phyloP scores from a whole-genome alignment of 2,113 vertebrate genomes.

The Mustela nigripes region DNA sequence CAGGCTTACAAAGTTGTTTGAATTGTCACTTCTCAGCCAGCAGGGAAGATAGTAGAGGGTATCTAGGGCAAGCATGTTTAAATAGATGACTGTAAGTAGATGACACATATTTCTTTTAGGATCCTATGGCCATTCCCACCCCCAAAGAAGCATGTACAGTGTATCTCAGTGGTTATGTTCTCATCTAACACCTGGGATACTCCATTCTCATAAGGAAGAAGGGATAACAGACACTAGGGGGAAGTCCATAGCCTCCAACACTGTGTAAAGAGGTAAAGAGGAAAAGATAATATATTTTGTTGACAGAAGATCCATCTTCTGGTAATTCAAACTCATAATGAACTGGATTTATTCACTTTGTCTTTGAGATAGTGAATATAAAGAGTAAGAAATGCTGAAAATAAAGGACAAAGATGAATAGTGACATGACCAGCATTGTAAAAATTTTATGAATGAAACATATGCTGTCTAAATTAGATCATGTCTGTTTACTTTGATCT shows the following conservation, averaged over 20 bases:
- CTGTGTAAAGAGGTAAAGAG: background rate
- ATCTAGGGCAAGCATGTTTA: background rate
- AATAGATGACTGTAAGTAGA: background rate
- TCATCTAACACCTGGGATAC: background rate
- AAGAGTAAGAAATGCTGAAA: conserved; percentile 20
- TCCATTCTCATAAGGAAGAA: background rate
- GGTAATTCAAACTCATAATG: background rate
- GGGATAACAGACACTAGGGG: background rate
- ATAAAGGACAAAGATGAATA: background rate
- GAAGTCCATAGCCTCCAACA: background rate
- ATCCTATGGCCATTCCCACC: background rate
- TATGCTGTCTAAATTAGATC: background rate
- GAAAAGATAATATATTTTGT: background rate
- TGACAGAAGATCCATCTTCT: background rate
- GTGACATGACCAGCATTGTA: background rate
- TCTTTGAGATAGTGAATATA: background rate
- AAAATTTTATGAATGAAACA: background rate
- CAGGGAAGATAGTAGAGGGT: background rate
- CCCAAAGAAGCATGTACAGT: background rate
- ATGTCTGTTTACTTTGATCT: background rate
- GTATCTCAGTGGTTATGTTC: background rate
- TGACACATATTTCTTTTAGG: background rate
- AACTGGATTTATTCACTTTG: background rate
- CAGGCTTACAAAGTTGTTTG: background rate
- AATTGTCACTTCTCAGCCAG: background rate